Percentiles rank a stretch among this genome's conserved stretches.
Conservation (phyloP, 2,797 vertebrate genomes). For the Etheostoma nigrum region DNA sequence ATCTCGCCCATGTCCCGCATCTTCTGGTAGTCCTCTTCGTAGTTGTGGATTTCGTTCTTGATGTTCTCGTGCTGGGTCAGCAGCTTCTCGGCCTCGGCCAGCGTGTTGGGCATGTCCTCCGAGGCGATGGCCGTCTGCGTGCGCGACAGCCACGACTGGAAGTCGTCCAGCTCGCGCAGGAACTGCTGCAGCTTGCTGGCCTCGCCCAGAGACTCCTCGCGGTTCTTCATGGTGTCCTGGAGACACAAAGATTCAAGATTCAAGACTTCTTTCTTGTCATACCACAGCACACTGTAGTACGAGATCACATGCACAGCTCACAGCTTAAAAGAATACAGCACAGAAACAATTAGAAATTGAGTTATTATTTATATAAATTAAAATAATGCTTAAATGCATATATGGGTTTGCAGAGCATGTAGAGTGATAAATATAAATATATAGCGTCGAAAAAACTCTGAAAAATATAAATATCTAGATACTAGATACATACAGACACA, state of each 20-base stretch:
- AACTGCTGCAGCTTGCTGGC: slow-evolving; percentile 99
- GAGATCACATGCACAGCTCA: no score
- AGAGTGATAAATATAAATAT: no score
- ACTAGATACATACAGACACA: no score
- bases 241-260: background rate
- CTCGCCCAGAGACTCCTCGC: slow-evolving; percentile 96
- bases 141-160: slow-evolving; percentile 97
- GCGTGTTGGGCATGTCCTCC: slow-evolving; percentile 97
- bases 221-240: slow-evolving; percentile 91
- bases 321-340: no score
- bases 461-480: no score
- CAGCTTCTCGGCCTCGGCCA: slow-evolving; percentile 96
- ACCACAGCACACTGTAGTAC: no score
- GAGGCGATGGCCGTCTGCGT: slow-evolving; percentile 98
- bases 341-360: no score
- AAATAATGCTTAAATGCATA: no score
- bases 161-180: slow-evolving; percentile 96
- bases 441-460: no score
- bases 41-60: slow-evolving; percentile 97
- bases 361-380: no score
- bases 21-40: slow-evolving; percentile 98
- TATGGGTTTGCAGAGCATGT: no score
- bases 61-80: slow-evolving; percentile 96
- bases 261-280: no score
- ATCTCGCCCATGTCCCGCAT: slow-evolving; percentile 99